Conservation (phyloP, 2,888 invertebrate genomes). For the Erynnis tages region DNA sequence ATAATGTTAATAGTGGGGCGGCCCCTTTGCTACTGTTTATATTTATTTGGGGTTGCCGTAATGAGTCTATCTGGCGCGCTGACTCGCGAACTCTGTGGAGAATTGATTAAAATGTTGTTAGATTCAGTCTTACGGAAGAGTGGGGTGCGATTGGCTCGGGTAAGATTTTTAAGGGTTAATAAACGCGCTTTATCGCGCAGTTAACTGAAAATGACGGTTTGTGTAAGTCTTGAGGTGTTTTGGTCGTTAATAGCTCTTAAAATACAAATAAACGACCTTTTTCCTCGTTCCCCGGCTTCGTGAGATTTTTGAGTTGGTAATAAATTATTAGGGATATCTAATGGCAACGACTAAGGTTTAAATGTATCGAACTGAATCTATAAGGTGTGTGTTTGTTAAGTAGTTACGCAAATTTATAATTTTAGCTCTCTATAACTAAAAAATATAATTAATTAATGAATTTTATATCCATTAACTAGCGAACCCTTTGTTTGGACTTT, state of each 20-base stretch:
- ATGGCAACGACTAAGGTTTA: no score
- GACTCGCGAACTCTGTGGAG: conserved; percentile 79
- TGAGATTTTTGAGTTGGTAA: neutral
- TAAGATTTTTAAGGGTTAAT: conserved; percentile 63
- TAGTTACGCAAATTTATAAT: no score
- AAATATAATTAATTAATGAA: no score
- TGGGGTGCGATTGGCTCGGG: conserved; percentile 61
- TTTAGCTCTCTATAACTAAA: no score
- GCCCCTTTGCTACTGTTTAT: conserved; percentile 78
- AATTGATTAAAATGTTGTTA: conserved; percentile 81
- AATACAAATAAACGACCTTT: conserved; percentile 36
- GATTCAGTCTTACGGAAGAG: conserved; percentile 72
- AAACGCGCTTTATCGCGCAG: conserved; percentile 59
- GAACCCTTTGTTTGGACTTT: no score
- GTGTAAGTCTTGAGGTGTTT: conserved; percentile 36
- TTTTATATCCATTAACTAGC: no score
- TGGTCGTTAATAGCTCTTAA: conserved; percentile 40
- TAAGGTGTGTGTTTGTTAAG: no score
- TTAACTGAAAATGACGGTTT: conserved; percentile 48
- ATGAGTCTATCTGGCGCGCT: conserved; percentile 78
- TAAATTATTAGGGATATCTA: neutral
- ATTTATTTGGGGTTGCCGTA: conserved; percentile 79
- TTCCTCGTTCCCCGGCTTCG: conserved; percentile 23
- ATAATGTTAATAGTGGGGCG: conserved; percentile 77
- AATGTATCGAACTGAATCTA: no score